These are phyloP conservation scores for Myanophis thanlyinensis DNA, from an alignment of 2,113 vertebrate genomes.

Conservation along the genomic window DNA sequence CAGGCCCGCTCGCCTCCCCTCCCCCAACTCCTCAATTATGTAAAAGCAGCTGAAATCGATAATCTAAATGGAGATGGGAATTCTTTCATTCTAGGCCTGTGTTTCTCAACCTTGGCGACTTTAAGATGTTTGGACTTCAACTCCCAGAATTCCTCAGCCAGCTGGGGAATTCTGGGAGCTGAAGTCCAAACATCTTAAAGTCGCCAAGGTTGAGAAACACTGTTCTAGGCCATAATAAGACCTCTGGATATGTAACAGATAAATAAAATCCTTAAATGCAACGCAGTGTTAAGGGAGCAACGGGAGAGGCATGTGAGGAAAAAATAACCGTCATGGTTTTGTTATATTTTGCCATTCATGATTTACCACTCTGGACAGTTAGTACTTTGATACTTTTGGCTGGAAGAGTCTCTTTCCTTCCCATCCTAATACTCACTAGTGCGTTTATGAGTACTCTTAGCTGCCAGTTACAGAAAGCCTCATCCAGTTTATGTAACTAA, in stretches of 20 bases:
- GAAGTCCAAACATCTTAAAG: no score
- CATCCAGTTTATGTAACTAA: neutral
- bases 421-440: neutral
- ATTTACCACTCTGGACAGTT: neutral
- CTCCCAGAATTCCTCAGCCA: no score
- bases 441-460: neutral
- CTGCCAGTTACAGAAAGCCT: neutral
- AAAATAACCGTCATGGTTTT: neutral
- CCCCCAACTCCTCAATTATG: constrained; percentile 5
- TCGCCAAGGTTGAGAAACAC: no score
- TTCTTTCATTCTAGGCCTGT: neutral
- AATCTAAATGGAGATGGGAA: constrained; percentile 5
- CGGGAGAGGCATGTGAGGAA: neutral
- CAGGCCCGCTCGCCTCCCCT: neutral
- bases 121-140: no score
- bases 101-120: no score
- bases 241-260: neutral
- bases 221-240: neutral
- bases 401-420: neutral
- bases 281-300: neutral
- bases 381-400: neutral
- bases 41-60: constrained; percentile 25
- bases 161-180: no score
- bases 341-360: neutral
- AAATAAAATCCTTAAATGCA: neutral